Evolutionary conservation across 2,888 invertebrate genomes (phyloP).

Genomic region (Synanthedon tipuliformis): DNA sequence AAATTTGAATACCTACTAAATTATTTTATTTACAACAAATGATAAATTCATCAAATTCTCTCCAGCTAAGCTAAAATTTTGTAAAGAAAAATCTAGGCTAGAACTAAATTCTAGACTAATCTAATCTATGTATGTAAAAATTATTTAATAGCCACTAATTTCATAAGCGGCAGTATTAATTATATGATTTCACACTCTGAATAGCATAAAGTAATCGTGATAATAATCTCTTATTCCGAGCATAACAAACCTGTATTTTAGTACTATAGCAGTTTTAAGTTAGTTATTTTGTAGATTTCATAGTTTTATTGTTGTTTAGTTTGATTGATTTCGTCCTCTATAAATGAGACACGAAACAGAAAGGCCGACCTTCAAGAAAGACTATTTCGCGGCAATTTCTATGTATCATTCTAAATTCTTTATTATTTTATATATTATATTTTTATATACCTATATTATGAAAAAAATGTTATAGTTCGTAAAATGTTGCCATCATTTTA

Average conservation of each 20-base stretch:
- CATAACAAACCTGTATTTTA: not conserved
- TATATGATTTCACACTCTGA: constrained; percentile 24
- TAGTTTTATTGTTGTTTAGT: no score
- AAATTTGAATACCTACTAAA: no score
- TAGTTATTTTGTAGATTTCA: no score
- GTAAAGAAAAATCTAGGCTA: not conserved
- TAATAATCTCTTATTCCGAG: constrained; percentile 13
- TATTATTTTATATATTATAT: not conserved
- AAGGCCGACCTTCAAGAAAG: not conserved
- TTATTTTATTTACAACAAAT: no score
- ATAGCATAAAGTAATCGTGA: constrained; percentile 14
- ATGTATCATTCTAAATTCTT: not conserved
- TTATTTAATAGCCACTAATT: constrained; percentile 11
- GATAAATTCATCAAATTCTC: no score
- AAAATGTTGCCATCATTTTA: not conserved
- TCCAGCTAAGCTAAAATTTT: no score
- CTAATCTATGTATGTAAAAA: not conserved
- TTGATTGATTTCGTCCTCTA: not conserved
- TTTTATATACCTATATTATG: no score
- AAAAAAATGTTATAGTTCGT: no score
- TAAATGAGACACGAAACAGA: no score
- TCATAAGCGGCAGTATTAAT: constrained; percentile 10
- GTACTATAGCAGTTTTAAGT: no score
- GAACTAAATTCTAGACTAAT: not conserved
- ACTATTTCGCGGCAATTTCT: not conserved